A percentile compares a stretch with the other conserved stretches of the same genome.
These are phyloP conservation scores for Euproctis similis DNA, from an alignment of 2,888 invertebrate species.

Conservation along the genomic window DNA sequence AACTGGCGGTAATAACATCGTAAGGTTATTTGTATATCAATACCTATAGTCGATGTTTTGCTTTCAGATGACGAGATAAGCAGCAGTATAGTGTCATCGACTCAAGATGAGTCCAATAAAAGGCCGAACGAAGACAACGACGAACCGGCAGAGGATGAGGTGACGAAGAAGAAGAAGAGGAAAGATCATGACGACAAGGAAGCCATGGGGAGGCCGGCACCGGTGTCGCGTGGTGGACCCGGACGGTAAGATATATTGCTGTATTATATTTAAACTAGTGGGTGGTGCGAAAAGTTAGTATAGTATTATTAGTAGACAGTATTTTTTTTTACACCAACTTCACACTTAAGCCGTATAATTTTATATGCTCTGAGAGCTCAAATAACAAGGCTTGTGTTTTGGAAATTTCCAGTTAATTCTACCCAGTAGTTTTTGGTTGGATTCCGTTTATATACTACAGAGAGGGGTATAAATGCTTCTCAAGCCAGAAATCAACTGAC, in stretches of 20 bases:
- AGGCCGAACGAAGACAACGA: conserved; percentile 63
- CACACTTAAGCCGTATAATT: too few relatives aligned
- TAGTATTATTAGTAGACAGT: too few relatives aligned
- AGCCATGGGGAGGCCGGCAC: conserved; percentile 69
- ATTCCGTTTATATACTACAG: background rate
- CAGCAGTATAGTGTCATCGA: conserved; percentile 55
- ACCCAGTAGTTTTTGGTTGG: conserved; percentile 1
- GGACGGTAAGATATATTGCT: conserved; percentile 42
- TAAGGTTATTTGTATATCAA: too few relatives aligned
- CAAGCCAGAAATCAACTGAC: too few relatives aligned
- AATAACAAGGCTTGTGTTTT: background rate
- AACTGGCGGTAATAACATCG: too few relatives aligned
- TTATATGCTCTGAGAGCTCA: background rate
- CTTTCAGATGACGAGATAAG: conserved; percentile 46
- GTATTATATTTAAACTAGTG: background rate
- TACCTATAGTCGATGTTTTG: background rate
- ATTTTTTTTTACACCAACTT: too few relatives aligned
- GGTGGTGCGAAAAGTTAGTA: too few relatives aligned
- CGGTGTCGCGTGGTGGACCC: conserved; percentile 46
- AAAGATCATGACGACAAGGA: conserved; percentile 81
- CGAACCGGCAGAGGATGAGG: conserved; percentile 78
- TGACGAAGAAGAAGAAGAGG: conserved; percentile 82
- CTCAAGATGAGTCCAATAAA: conserved; percentile 54
- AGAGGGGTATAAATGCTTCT: too few relatives aligned
- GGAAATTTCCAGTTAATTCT: conserved; percentile 2